Evolutionary conservation across 2,113 vertebrate genomes (phyloP).

Genomic region (Pristiophorus japonicus): DNA sequence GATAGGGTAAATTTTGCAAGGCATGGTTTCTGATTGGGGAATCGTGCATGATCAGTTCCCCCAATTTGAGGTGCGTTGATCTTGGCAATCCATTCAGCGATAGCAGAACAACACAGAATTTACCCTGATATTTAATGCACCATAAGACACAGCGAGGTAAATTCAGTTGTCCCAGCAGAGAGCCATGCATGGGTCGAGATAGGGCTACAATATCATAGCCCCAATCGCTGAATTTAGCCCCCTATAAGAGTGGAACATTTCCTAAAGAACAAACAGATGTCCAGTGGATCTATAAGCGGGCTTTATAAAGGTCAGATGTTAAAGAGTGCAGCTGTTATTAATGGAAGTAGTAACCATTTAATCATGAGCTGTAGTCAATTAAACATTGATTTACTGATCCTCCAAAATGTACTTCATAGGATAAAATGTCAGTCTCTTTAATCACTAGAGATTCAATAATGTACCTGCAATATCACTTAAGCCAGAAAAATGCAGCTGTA

Average conservation of each 20-base stretch:
- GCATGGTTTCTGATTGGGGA: not conserved
- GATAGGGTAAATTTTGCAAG: not conserved
- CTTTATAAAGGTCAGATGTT: constrained; percentile 42
- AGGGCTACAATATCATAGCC: not conserved
- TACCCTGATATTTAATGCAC: not conserved
- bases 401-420: constrained; percentile 39
- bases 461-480: constrained; percentile 62
- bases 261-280: not conserved
- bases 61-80: not conserved
- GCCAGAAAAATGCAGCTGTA: constrained; percentile 53
- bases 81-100: not conserved
- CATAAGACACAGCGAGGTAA: not conserved
- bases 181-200: not conserved
- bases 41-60: not conserved
- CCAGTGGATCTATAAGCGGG: constrained; percentile 37
- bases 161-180: not conserved
- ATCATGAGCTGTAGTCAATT: constrained; percentile 44
- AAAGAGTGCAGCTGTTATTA: constrained; percentile 41
- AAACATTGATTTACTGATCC: constrained; percentile 43
- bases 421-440: constrained; percentile 53
- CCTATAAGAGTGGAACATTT: not conserved
- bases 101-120: not conserved
- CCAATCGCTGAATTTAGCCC: not conserved
- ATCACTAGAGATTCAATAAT: constrained; percentile 63
- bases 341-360: constrained; percentile 42